These are phyloP conservation scores for Bubo scandiacus DNA, from an alignment of 2,113 vertebrate species.

Conservation along the genomic window DNA sequence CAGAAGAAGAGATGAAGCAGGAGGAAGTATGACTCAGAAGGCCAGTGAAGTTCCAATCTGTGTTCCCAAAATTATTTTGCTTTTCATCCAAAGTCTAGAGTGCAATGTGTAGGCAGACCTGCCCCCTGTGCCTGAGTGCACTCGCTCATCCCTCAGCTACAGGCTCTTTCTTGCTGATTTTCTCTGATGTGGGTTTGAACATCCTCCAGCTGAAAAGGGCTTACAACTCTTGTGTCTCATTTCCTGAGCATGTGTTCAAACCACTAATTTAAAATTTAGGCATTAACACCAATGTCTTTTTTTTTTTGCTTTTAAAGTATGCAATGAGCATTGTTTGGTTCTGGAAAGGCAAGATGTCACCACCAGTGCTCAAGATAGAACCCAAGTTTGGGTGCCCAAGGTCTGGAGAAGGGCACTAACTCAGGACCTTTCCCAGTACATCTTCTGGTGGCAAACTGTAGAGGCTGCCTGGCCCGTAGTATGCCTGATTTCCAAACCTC, in stretches of 20 bases:
- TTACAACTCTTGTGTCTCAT: not conserved
- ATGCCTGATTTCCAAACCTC: not conserved
- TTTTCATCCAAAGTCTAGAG: not conserved
- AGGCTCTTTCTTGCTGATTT: not conserved
- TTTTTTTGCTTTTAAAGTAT: not conserved
- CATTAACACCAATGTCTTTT: not conserved
- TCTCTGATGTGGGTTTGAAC: constrained; percentile 25
- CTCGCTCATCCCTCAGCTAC: not conserved
- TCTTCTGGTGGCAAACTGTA: not conserved
- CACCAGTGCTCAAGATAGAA: not conserved
- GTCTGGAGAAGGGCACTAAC: not conserved
- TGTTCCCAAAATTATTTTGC: not conserved
- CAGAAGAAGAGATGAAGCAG: not conserved
- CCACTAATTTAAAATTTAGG: not conserved
- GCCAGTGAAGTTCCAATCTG: not conserved
- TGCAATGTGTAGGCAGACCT: not conserved
- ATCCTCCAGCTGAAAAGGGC: not conserved
- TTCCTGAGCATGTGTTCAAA: not conserved
- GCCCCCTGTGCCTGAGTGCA: not conserved
- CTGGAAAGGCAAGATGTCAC: not conserved
- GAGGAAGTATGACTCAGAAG: not conserved
- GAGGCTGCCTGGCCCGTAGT: not conserved
- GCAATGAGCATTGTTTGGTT: not conserved
- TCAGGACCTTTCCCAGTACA: fast-evolving
- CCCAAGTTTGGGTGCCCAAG: not conserved